Percentiles rank a stretch among this genome's conserved stretches.
Evolutionary conservation across 2,888 invertebrate species (phyloP).

Genomic region (Micropterix aruncella): DNA sequence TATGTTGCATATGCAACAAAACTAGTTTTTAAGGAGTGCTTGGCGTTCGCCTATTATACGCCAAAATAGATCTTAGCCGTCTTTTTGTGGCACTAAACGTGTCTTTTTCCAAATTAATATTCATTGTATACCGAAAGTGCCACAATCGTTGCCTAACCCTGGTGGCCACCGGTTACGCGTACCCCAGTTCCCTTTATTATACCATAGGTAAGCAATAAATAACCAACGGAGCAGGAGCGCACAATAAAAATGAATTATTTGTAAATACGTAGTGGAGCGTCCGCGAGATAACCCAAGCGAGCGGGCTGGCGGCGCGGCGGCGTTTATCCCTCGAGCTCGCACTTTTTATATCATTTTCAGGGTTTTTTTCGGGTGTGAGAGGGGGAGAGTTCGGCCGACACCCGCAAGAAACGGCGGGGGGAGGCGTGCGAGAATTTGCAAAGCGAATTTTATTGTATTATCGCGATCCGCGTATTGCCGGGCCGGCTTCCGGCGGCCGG

Average conservation of each 20-base stretch:
- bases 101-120: no score
- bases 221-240: conserved; percentile 31
- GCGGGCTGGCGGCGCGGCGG: no score
- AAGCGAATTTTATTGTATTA: not conserved
- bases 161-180: not conserved
- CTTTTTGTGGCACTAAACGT: no score
- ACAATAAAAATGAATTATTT: conserved; percentile 42
- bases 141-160: no score
- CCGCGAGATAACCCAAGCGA: not conserved
- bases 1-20: no score
- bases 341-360: no score
- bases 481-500: not conserved
- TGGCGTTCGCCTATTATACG: no score
- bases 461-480: not conserved
- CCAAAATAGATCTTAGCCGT: no score
- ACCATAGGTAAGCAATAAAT: conserved; percentile 41
- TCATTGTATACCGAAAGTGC: no score
- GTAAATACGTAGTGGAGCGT: not conserved
- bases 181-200: conserved; percentile 12
- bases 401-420: not conserved
- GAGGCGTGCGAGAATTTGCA: not conserved
- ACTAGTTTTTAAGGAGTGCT: no score
- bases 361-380: not conserved
- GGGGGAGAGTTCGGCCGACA: not conserved
- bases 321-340: not conserved